These are phyloP conservation scores for Cossypha niveicapilla DNA, from an alignment of 2,797 vertebrate species.

Conservation along the genomic window DNA sequence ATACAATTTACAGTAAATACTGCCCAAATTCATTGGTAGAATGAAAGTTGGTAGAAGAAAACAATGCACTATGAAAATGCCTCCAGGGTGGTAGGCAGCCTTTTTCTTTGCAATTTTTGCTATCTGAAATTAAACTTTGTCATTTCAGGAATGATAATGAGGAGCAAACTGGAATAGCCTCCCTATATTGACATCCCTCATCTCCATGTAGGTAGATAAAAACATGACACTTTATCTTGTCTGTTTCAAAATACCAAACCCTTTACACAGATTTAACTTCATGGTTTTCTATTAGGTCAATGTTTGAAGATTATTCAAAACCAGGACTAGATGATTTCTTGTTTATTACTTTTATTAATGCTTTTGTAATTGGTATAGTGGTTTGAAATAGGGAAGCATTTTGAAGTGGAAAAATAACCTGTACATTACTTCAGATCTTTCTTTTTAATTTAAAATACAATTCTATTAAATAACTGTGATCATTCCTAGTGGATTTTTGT, in stretches of 20 bases:
- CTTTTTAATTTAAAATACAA: neutral
- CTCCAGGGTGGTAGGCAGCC: neutral
- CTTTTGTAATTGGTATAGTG: neutral
- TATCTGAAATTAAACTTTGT: neutral
- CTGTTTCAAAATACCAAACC: neutral
- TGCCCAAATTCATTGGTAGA: neutral
- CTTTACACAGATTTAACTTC: neutral
- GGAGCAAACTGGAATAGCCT: neutral
- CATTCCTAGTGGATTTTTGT: neutral
- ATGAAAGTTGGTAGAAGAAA: neutral
- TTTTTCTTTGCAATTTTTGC: neutral
- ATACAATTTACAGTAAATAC: neutral
- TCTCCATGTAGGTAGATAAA: neutral
- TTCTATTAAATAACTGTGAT: neutral
- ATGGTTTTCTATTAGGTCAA: neutral
- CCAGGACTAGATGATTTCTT: neutral
- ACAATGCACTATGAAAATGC: neutral
- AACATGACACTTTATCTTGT: neutral
- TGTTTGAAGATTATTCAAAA: neutral
- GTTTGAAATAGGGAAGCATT: neutral
- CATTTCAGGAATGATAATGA: neutral
- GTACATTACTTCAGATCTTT: neutral
- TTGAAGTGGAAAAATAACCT: neutral
- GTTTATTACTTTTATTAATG: neutral
- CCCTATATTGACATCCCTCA: neutral